Evolutionary conservation across 2,797 vertebrate genomes (phyloP).

Genomic region (Huso huso): DNA sequence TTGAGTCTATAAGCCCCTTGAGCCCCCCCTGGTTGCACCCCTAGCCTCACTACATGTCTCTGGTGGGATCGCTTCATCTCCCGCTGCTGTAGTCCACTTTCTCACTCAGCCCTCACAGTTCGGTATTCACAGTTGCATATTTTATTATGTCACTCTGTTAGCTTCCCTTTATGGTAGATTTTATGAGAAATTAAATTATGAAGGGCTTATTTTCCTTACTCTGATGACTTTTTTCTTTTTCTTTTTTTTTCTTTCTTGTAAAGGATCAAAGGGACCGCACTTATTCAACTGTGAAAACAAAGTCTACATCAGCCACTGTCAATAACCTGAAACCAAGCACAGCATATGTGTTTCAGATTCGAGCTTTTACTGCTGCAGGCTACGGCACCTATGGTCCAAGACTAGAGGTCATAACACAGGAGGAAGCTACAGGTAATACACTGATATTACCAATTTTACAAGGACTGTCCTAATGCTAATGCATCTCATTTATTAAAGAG

Average conservation of each 20-base stretch:
- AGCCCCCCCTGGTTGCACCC: too few species aligned
- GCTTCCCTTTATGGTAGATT: slow-evolving; percentile 10
- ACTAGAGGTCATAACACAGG: slow-evolving; percentile 88
- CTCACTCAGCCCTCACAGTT: slow-evolving; percentile 13
- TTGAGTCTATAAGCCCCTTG: too few species aligned
- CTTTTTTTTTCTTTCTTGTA: slow-evolving; percentile 29
- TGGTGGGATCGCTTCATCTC: slow-evolving; percentile 30
- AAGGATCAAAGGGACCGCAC: slow-evolving; percentile 93
- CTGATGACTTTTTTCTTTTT: background rate
- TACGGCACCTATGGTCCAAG: slow-evolving; percentile 89
- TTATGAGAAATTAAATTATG: slow-evolving; percentile 13
- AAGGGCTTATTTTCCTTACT: slow-evolving; percentile 7
- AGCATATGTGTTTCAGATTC: slow-evolving; percentile 92
- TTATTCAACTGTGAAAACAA: slow-evolving; percentile 91
- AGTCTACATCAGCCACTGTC: slow-evolving; percentile 84
- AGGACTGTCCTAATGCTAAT: too few species aligned
- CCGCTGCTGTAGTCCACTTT: slow-evolving; percentile 37
- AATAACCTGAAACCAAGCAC: slow-evolving; percentile 95
- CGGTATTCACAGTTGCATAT: background rate
- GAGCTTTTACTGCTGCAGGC: slow-evolving; percentile 90
- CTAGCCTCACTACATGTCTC: slow-evolving; percentile 21
- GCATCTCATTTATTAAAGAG: too few species aligned
- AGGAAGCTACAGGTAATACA: slow-evolving; percentile 82
- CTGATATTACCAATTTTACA: too few species aligned
- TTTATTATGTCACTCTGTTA: too few species aligned